These are phyloP conservation scores for Pomatorhinus ruficollis DNA, from an alignment of 2,113 vertebrate species.

Conservation along the genomic window DNA sequence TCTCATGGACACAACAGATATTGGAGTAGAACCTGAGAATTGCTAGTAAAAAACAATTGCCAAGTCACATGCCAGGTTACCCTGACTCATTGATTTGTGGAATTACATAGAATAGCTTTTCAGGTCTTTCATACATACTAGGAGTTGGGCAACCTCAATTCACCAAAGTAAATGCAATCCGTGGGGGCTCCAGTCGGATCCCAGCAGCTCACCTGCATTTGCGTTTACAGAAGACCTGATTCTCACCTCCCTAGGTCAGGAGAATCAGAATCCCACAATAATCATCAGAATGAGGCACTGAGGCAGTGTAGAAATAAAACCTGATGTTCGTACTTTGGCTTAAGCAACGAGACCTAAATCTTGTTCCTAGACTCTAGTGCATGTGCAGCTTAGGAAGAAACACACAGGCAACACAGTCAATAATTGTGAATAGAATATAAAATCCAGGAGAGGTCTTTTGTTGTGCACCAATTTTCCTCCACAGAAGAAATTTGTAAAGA, in stretches of 20 bases:
- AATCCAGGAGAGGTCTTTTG: not conserved
- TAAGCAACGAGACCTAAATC: not conserved
- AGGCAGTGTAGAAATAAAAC: not conserved
- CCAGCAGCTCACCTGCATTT: not conserved
- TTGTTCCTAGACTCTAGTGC: not conserved
- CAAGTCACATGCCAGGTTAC: not conserved
- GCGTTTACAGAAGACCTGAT: not conserved
- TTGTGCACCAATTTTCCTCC: not conserved
- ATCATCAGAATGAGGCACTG: not conserved
- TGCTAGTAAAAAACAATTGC: not conserved
- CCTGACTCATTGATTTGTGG: not conserved
- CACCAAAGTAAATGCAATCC: not conserved
- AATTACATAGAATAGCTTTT: not conserved
- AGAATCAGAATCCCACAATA: not conserved
- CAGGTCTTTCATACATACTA: not conserved
- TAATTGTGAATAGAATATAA: not conserved
- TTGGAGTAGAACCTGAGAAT: not conserved
- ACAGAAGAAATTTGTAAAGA: not conserved
- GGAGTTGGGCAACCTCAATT: not conserved
- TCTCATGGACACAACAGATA: not conserved
- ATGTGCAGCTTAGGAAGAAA: not conserved
- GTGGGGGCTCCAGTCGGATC: not conserved
- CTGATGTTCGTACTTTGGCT: accelerated
- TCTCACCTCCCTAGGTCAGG: not conserved
- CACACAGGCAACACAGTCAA: not conserved